These are phyloP conservation scores for Chaenogobius annularis DNA, from an alignment of 2,113 vertebrate species.

Conservation along the genomic window DNA sequence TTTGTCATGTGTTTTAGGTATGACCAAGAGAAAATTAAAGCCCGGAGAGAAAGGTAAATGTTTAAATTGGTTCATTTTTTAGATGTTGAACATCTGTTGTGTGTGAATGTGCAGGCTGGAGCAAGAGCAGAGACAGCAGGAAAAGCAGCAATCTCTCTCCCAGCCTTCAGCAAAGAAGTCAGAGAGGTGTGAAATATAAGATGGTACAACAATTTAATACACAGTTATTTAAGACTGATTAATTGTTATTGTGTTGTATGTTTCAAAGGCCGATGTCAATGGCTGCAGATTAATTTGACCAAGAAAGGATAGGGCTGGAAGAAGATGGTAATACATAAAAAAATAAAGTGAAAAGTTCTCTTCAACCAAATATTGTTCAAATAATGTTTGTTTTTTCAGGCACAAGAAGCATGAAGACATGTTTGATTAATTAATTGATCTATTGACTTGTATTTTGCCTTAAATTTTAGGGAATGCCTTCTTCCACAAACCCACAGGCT, in stretches of 20 bases:
- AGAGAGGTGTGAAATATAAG: conserved; percentile 66
- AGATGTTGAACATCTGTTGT: neutral
- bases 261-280: conserved; percentile 69
- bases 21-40: conserved; percentile 93
- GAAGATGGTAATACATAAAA: conserved; percentile 33
- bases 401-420: neutral
- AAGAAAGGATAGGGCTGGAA: conserved; percentile 30
- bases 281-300: conserved; percentile 53
- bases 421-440: no score
- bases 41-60: conserved; percentile 86
- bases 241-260: neutral
- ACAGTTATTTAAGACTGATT: neutral
- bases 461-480: neutral
- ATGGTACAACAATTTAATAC: neutral
- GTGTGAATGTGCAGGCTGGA: conserved; percentile 70
- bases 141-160: conserved; percentile 57
- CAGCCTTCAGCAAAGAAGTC: conserved; percentile 60
- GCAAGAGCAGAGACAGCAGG: conserved; percentile 70
- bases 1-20: conserved; percentile 72
- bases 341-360: no score
- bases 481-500: neutral
- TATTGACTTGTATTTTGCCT: neutral
- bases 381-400: conserved; percentile 2
- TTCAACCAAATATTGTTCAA: no score
- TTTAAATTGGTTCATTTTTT: neutral